Evolutionary conservation across 2,113 vertebrate genomes (phyloP), one percentile per base, ranked within the genome.

Genomic region (Calidris pugnax): DNA sequence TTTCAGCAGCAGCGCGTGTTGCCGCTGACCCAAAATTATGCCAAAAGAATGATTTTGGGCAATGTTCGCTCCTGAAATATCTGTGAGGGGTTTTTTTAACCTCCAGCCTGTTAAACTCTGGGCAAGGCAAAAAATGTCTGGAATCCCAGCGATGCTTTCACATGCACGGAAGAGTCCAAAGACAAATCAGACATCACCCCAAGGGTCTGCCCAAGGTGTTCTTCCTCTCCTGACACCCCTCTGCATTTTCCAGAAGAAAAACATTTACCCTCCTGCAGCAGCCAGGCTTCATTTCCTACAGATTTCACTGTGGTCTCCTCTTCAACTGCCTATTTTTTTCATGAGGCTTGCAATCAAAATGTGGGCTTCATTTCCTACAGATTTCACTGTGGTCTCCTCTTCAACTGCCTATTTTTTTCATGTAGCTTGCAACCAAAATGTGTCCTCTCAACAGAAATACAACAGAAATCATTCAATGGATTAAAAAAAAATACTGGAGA

Each of bases 371-470:
- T n/a, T n/a, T n/a, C n/a, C n/a, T n/a, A n/a, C n/a, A n/a, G n/a
- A 30, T 0, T 39, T 39, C 39, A 39, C 39, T 39, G 39, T 39
- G 39, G 39, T 8, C 39, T 78, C 53, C 37, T 59, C 69, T n/a
- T 14, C 7, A 78, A 37, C 33, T 3, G 26, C 47, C 15, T 2
- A 6, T 0, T 27, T 69, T 51, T 11, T 35, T 16, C 41, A 72
- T 3, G 12, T 68, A 74, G 37, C 32, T 35, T 2, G 2, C 12
- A 35, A 62, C 14, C 37, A 23, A 67, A 85, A 30, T 0, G 2
- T 0, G 0, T 1, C 4, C 7, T 62, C 35, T 53, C 76, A 41
- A 20, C 14, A 17, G 63, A 48, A 71, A 59, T 0, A 0, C 4
- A 43, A 18, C 20, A 82, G 76, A 19, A 80, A 87, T 14, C 66